Conservation (phyloP, 2,888 invertebrate species). For the Drosophila mulleri region DNA sequence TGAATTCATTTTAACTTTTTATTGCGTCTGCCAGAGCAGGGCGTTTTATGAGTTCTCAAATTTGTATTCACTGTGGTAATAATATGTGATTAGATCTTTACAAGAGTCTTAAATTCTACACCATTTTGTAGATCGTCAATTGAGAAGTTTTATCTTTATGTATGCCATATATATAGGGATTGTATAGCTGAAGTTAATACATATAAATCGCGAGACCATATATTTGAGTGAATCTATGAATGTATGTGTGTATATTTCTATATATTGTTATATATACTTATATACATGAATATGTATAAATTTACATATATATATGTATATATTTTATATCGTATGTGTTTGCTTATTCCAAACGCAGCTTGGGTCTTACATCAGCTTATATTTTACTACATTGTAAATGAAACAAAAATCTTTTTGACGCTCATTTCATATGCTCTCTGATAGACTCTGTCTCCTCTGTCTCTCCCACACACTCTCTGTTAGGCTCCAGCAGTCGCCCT, state of each 20-base stretch:
- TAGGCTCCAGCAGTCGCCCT: background rate
- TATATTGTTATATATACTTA: background rate
- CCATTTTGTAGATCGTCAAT: background rate
- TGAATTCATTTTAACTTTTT: conserved; percentile 11
- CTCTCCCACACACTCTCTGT: too few species aligned
- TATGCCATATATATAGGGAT: background rate
- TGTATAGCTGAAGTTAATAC: background rate
- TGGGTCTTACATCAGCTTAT: background rate
- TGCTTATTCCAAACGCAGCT: conserved; percentile 2
- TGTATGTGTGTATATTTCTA: background rate
- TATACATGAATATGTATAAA: background rate
- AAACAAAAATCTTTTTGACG: background rate
- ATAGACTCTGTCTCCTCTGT: too few species aligned
- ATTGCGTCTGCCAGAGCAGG: conserved; percentile 3
- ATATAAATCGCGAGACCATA: background rate
- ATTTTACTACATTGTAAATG: background rate
- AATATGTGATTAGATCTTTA: background rate
- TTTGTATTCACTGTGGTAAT: background rate
- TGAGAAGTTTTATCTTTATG: background rate
- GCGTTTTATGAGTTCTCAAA: background rate
- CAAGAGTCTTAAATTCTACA: too few species aligned
- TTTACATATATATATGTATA: background rate
- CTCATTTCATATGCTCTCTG: background rate
- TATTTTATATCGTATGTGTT: background rate
- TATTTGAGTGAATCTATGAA: background rate